Evolutionary conservation across 2,797 vertebrate genomes (phyloP).

Genomic region (Tenualosa ilisha): DNA sequence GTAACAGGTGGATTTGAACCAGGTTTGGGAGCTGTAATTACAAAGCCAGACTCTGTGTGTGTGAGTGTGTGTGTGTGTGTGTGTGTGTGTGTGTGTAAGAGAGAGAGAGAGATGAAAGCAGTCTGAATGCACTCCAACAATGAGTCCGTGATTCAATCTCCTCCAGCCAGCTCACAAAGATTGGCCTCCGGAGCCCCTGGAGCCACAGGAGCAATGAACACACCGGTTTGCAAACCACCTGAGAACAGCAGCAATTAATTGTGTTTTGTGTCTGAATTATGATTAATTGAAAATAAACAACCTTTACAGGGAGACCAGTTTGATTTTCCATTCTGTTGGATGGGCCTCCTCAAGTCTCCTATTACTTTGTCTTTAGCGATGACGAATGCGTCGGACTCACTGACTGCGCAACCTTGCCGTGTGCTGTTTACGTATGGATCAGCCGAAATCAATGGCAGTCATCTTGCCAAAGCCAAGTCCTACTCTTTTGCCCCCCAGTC

Average conservation of each 20-base stretch:
- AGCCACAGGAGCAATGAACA: constrained; percentile 46
- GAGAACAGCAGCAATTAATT: constrained; percentile 53
- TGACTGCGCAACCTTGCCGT: constrained; percentile 32
- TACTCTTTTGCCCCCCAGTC: constrained; percentile 27
- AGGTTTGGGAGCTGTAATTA: neutral
- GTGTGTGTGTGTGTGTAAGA: neutral
- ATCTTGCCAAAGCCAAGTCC: constrained; percentile 25
- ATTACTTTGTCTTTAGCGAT: constrained; percentile 42
- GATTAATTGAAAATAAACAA: constrained; percentile 71
- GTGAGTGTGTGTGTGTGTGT: neutral
- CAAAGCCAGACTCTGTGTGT: neutral
- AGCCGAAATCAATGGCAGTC: constrained; percentile 35
- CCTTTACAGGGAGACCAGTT: constrained; percentile 58
- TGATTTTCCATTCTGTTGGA: constrained; percentile 57
- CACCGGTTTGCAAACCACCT: constrained; percentile 44
- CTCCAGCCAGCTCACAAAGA: neutral
- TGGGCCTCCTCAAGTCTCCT: constrained; percentile 37
- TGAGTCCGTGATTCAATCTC: neutral
- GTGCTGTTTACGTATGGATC: constrained; percentile 41
- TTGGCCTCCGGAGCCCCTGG: constrained; percentile 6
- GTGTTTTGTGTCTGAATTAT: constrained; percentile 64
- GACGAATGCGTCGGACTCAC: constrained; percentile 43
- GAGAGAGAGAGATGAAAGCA: constrained; percentile 10
- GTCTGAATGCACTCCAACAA: constrained; percentile 2
- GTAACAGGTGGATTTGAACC: constrained; percentile 12